A percentile compares a stretch with the other conserved stretches of the same genome.
These are phyloP conservation scores for Pterocles orientalis DNA, from an alignment of 2,113 vertebrate species.

Conservation along the genomic window DNA sequence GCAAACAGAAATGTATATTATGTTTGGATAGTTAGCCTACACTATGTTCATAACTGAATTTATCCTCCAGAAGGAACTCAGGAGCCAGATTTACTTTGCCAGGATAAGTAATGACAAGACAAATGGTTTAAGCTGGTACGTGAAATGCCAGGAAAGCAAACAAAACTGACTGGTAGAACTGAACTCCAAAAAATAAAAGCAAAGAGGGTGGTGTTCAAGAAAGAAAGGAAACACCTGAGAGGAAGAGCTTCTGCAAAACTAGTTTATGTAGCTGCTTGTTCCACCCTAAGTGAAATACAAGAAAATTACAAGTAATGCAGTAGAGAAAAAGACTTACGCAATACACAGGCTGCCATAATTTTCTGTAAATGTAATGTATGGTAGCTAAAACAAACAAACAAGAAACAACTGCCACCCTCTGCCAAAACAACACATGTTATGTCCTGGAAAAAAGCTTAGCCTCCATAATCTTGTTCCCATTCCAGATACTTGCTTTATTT, in stretches of 20 bases:
- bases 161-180: background rate
- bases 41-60: background rate
- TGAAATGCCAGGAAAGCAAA: background rate
- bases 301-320: background rate
- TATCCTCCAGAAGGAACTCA: background rate
- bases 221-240: background rate
- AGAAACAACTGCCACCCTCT: background rate
- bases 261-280: background rate
- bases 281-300: background rate
- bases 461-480: background rate
- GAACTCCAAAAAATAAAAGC: background rate
- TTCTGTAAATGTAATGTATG: background rate
- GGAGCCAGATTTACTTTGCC: background rate
- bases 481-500: background rate
- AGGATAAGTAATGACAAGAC: background rate
- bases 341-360: background rate
- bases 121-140: background rate
- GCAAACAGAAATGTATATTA: background rate
- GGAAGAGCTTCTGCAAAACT: constrained; percentile 15
- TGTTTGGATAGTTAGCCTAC: background rate
- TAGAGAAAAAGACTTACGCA: background rate
- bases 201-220: background rate
- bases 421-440: background rate
- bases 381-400: background rate
- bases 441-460: background rate